A percentile compares a stretch with the other conserved stretches of the same genome.
phyloP scores from a whole-genome alignment of 1,140 invertebrate species.

The Mya arenaria region DNA sequence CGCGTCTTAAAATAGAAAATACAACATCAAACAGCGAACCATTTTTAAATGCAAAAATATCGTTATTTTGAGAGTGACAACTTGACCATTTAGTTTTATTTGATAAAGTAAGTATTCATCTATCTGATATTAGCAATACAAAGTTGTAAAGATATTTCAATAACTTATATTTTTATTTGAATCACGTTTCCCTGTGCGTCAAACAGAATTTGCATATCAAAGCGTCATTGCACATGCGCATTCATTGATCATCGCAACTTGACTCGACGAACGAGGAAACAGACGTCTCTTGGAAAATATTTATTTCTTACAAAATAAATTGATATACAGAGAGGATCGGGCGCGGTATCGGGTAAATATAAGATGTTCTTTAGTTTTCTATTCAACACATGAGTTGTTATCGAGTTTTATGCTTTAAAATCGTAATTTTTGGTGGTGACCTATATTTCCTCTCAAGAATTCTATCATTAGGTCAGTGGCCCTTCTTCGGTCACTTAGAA shows the following conservation, averaged over 20 bases:
- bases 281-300: conserved; percentile 21
- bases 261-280: conserved; percentile 52
- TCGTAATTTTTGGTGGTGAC: conserved; percentile 40
- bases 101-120: neutral
- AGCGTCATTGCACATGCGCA: conserved; percentile 65
- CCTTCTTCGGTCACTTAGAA: conserved; percentile 17
- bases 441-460: conserved; percentile 41
- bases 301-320: conserved; percentile 15
- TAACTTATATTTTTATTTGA: neutral
- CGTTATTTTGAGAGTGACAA: neutral
- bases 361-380: neutral
- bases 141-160: neutral
- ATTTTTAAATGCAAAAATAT: neutral
- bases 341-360: conserved; percentile 32
- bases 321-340: conserved; percentile 1
- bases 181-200: conserved; percentile 40
- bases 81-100: neutral
- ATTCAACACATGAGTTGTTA: conserved; percentile 56
- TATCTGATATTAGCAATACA: neutral
- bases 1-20: no score
- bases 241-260: conserved; percentile 67
- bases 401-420: neutral
- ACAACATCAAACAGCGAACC: no score
- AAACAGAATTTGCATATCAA: conserved; percentile 58
- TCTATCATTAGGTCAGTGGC: conserved; percentile 7